These are phyloP conservation scores for Andrena cerasifolii DNA, from an alignment of 1,140 invertebrate genomes.

Conservation along the genomic window DNA sequence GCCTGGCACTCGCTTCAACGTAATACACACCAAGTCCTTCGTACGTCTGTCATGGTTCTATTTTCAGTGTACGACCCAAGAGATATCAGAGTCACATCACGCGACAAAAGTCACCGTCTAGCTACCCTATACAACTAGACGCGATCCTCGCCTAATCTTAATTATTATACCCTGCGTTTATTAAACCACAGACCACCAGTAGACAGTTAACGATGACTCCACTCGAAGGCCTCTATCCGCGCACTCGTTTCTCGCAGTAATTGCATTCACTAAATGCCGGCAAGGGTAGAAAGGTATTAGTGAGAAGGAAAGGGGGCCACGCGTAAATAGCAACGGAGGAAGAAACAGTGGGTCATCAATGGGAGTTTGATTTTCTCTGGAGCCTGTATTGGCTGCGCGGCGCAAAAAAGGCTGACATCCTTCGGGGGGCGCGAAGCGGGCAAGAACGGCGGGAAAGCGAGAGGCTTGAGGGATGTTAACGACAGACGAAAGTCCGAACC, in stretches of 20 bases:
- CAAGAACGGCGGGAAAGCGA: conserved; percentile 38
- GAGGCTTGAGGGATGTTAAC: conserved; percentile 54
- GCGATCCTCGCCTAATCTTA: too few relatives aligned
- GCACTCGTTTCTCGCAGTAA: not conserved
- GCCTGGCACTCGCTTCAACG: conserved; percentile 28
- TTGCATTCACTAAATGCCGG: not conserved
- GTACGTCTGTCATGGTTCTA: not conserved
- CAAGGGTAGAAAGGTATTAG: not conserved
- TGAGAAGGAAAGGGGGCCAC: not conserved
- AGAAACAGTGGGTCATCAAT: conserved; percentile 14
- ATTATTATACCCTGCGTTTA: too few relatives aligned
- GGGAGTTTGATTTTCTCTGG: conserved; percentile 40
- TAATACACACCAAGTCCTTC: conserved; percentile 17
- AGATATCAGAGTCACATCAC: too few relatives aligned
- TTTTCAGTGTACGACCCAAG: conserved; percentile 15
- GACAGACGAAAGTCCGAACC: conserved; percentile 57
- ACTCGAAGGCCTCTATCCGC: too few relatives aligned
- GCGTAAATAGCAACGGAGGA: not conserved
- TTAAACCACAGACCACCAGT: too few relatives aligned
- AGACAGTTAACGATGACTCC: too few relatives aligned
- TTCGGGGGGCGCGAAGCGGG: conserved; percentile 35
- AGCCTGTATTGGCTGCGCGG: conserved; percentile 7
- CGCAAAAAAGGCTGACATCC: conserved; percentile 48
- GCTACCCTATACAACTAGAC: too few relatives aligned
- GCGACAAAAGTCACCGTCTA: too few relatives aligned